phyloP scores from a whole-genome alignment of 2,888 invertebrate genomes.

The Mycalesis mineus region DNA sequence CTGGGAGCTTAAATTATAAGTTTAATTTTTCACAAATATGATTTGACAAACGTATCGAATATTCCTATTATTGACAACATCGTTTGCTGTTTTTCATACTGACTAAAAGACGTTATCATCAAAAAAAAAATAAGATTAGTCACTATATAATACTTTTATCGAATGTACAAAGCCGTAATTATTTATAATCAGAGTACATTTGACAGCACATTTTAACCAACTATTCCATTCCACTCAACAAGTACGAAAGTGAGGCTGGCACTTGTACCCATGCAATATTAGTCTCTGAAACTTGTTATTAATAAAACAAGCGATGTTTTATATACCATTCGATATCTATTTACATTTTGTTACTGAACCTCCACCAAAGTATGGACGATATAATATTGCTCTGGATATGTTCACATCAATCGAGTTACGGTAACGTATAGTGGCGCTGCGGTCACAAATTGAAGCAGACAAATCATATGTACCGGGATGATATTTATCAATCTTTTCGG shows the following conservation, averaged over 20 bases:
- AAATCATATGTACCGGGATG: constrained; percentile 50
- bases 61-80: too few species aligned
- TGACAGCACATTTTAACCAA: not conserved
- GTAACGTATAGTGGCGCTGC: constrained; percentile 54
- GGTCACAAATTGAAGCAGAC: constrained; percentile 55
- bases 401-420: constrained; percentile 39
- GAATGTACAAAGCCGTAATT: too few species aligned
- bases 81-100: too few species aligned
- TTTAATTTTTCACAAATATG: too few species aligned
- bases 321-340: constrained; percentile 38
- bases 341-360: constrained; percentile 42
- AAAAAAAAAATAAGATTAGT: too few species aligned
- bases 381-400: constrained; percentile 73
- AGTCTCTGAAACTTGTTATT: constrained; percentile 53
- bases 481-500: constrained; percentile 42
- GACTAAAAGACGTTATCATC: too few species aligned
- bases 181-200: not conserved
- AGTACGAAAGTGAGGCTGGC: constrained; percentile 26
- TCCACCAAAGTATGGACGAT: constrained; percentile 60
- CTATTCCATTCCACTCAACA: not conserved
- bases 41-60: too few species aligned
- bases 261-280: constrained; percentile 73
- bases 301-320: constrained; percentile 42
- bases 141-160: too few species aligned
- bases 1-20: too few species aligned